phyloP scores from a whole-genome alignment of 1,140 invertebrate genomes.

The Amphibalanus amphitrite region DNA sequence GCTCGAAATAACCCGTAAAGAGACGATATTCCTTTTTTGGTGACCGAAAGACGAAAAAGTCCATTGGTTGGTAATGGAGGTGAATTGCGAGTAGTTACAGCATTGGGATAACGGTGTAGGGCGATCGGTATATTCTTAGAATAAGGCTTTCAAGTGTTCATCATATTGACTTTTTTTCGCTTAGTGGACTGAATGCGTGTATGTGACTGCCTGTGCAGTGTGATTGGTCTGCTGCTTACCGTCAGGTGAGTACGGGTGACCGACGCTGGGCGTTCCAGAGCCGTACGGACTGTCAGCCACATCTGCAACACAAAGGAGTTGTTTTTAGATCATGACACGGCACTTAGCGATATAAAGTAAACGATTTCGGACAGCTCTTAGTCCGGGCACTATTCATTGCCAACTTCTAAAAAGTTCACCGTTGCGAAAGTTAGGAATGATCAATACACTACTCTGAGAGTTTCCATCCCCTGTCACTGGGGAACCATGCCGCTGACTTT shows the following conservation, averaged over 20 bases:
- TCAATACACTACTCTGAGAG: neutral
- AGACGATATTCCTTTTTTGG: no score
- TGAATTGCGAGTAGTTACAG: neutral
- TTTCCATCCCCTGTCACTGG: neutral
- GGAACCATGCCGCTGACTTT: no score
- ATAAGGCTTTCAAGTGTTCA: no score
- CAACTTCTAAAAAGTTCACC: neutral
- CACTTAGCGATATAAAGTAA: neutral
- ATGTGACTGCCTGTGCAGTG: no score
- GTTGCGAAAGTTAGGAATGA: neutral
- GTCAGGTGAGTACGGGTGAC: neutral
- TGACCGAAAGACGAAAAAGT: neutral
- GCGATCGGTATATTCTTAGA: no score
- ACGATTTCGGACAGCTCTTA: neutral
- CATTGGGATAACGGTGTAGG: no score
- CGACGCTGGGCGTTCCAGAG: neutral
- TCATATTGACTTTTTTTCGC: no score
- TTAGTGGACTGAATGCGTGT: no score
- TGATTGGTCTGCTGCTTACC: neutral
- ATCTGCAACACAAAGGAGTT: neutral
- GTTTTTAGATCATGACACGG: neutral
- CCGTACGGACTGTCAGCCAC: neutral
- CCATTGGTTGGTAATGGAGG: neutral
- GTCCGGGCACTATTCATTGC: neutral
- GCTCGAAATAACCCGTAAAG: neutral